Evolutionary conservation across 2,888 invertebrate genomes (phyloP), one percentile per base, ranked within the genome.

Genomic region (Patella ulyssiponensis): DNA sequence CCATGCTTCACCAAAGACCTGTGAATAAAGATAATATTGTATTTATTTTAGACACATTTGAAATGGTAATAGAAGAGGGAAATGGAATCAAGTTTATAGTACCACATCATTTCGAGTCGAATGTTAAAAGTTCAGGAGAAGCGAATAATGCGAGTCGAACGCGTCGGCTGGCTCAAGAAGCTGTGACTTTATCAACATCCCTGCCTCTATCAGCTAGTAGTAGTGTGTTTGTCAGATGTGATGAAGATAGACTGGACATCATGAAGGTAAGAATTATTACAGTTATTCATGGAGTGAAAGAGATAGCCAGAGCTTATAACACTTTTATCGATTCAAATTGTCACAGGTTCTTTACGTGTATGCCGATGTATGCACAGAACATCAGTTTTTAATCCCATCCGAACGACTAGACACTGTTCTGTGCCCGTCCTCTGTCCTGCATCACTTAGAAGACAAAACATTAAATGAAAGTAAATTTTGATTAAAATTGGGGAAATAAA

Each of bases 161-260:
- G 86, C 96, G 97, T 92, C 94, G 98, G 27, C 94, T 98, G 76
- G 98, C 98, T 76, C 98, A 98, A 93, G 98, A 98, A 93, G 96
- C 97, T 71, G 97, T 97, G 81, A 98, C 98, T 53, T 94, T 98
- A 75, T 96, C 97, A 83, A 97, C 97, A 78, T 96, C 96, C 84
- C 93, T 98, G 88, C 98, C 98, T 82, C 94, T 98, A 78, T 97
- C 97, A 73, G 96, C 95, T 92, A 96, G 96, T 92, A 97, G 97
- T 91, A 96, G 96, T 83, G 98, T 98, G 82, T 98, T 98, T 94
- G 97, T 98, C 83, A 94, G 98, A 85, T 97, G 97, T 92, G 98
- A 98, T 93, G 95, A 96, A 81, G 97, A 98, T 92, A 94, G 98
- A 81, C 94, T 98, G 85, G 98, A 98, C 92, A 95, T 98, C 83